These are phyloP conservation scores for Trinorchestia longiramus DNA, from an alignment of 1,140 invertebrate genomes.

Conservation along the genomic window DNA sequence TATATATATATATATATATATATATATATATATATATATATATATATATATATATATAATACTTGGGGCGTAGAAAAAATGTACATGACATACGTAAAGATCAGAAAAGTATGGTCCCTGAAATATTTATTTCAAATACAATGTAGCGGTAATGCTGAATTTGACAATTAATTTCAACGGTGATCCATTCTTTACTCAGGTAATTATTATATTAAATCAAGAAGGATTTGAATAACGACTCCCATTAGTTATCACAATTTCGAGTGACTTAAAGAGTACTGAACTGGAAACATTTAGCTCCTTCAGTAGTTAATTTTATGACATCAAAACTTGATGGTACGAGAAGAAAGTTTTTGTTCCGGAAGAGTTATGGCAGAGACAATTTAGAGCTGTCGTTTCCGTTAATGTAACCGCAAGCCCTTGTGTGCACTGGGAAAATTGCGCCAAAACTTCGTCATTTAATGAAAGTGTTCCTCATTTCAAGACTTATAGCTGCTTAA, in stretches of 20 bases:
- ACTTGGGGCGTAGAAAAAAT: no score
- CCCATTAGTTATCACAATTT: neutral
- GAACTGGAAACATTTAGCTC: neutral
- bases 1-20: no score
- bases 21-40: no score
- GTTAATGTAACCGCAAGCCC: constrained; percentile 45
- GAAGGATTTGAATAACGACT: no score
- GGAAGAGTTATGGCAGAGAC: neutral
- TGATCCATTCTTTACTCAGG: no score
- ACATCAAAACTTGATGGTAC: neutral
- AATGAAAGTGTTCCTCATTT: constrained; percentile 6
- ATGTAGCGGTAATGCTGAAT: no score
- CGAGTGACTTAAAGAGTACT: neutral
- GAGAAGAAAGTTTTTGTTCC: neutral
- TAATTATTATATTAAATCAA: no score
- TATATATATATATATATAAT: no score
- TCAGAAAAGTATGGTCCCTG: no score
- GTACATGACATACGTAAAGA: no score
- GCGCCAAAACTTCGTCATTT: neutral
- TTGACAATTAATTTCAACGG: no score
- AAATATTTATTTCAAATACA: no score
- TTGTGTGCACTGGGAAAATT: constrained; percentile 33
- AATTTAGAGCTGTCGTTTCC: neutral
- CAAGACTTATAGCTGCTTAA: constrained; percentile 43
- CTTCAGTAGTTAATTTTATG: neutral